Evolutionary conservation across 2,888 invertebrate species (phyloP).

Genomic region (Lasioglossum lativentre): DNA sequence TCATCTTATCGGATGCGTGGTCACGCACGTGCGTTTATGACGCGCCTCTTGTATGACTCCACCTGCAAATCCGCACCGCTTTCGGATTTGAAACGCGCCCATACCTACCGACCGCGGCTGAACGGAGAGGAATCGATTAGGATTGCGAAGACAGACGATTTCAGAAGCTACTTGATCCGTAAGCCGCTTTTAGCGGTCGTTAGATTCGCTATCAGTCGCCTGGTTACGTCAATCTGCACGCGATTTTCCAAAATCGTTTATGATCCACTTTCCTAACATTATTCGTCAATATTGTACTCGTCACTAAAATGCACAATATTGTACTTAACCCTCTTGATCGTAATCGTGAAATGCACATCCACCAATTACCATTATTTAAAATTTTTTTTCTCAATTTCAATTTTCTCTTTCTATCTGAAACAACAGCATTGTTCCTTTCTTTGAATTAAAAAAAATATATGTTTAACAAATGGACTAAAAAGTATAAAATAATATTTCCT

Average conservation of each 20-base stretch:
- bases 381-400: neutral
- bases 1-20: constrained; percentile 76
- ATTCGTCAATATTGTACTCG: neutral
- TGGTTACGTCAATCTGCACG: neutral
- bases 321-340: neutral
- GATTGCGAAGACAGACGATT: constrained; percentile 39
- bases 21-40: constrained; percentile 77
- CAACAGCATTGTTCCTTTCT: too few relatives aligned
- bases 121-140: constrained; percentile 66
- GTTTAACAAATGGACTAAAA: too few relatives aligned
- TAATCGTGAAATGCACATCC: too few relatives aligned
- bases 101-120: constrained; percentile 67
- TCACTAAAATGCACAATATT: neutral
- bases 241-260: constrained; percentile 17
- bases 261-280: neutral
- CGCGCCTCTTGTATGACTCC: constrained; percentile 72
- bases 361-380: neutral
- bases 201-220: neutral
- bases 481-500: too few relatives aligned
- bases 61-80: constrained; percentile 73
- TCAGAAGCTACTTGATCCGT: constrained; percentile 46
- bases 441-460: too few relatives aligned
- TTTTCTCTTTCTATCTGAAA: too few relatives aligned
- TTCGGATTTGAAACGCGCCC: constrained; percentile 67
- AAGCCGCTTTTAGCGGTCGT: constrained; percentile 50